Evolutionary conservation across 1,140 invertebrate species (phyloP).

Genomic region (Bradynema listronoti): DNA sequence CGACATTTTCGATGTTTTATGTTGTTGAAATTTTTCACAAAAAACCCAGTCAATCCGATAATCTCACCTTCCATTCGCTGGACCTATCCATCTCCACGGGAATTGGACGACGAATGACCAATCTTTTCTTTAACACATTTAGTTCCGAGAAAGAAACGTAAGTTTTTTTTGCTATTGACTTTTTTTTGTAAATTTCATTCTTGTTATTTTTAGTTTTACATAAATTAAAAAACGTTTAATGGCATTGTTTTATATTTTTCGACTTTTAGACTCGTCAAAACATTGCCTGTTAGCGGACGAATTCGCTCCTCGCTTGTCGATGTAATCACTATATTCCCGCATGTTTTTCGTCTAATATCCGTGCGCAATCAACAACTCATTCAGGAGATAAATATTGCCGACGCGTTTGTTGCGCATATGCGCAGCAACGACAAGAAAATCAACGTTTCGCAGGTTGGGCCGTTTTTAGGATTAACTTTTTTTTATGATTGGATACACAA

Average conservation of each 20-base stretch:
- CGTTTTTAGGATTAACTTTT: no score
- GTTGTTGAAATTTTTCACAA: constrained; percentile 30
- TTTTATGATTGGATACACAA: no score
- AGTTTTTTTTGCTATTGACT: no score
- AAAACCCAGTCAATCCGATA: constrained; percentile 9
- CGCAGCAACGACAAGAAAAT: no score
- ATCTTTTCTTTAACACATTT: constrained; percentile 19
- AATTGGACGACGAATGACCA: constrained; percentile 28
- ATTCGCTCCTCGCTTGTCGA: constrained; percentile 14
- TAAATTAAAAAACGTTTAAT: no score
- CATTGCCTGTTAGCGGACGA: constrained; percentile 6
- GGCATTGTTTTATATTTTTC: no score
- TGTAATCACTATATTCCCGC: constrained; percentile 18
- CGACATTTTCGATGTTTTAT: constrained; percentile 33
- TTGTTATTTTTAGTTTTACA: no score
- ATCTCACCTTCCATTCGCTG: constrained; percentile 10
- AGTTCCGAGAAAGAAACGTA: constrained; percentile 16
- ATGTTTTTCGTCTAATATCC: constrained; percentile 24
- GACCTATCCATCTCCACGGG: constrained; percentile 13
- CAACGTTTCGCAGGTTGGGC: no score
- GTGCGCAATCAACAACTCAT: constrained; percentile 4
- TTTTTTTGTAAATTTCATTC: no score
- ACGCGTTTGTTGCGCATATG: constrained; percentile 7
- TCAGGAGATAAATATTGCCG: constrained; percentile 19
- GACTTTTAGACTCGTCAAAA: constrained; percentile 26